These are phyloP conservation scores for Cheilosia vernalis DNA, from an alignment of 2,888 invertebrate species.

Conservation along the genomic window DNA sequence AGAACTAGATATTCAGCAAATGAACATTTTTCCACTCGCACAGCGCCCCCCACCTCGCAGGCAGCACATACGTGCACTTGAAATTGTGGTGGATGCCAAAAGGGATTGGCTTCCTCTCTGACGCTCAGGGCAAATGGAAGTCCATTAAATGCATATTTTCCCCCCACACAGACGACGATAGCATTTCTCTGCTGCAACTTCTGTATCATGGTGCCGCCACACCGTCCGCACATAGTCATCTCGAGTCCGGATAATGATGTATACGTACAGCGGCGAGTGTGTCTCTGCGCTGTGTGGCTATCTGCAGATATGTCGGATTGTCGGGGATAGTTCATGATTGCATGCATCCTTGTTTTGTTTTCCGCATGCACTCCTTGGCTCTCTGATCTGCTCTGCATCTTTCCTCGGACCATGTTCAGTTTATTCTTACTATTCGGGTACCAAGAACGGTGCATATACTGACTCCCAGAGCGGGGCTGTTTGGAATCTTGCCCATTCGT, in stretches of 20 bases:
- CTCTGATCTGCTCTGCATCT: slow-evolving; percentile 16
- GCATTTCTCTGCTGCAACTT: slow-evolving; percentile 40
- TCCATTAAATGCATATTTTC: slow-evolving; percentile 75
- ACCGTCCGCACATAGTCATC: slow-evolving; percentile 29
- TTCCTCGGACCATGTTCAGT: slow-evolving; percentile 45
- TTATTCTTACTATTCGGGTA: slow-evolving; percentile 27
- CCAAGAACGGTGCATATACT: slow-evolving; percentile 1
- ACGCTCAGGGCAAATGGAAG: slow-evolving; percentile 74
- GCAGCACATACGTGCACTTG: slow-evolving; percentile 31
- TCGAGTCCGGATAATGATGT: slow-evolving; percentile 69
- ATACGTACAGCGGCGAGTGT: slow-evolving; percentile 56
- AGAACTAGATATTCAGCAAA: slow-evolving; percentile 64
- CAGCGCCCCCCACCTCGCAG: not conserved
- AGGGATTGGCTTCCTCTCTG: slow-evolving; percentile 74
- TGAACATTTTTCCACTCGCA: slow-evolving; percentile 52
- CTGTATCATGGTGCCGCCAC: slow-evolving; percentile 55
- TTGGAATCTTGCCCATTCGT: slow-evolving; percentile 70
- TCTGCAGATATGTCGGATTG: slow-evolving; percentile 71
- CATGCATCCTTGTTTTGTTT: slow-evolving; percentile 72
- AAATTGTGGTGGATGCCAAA: slow-evolving; percentile 71
- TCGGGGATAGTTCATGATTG: slow-evolving; percentile 71
- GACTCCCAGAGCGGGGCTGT: slow-evolving; percentile 8
- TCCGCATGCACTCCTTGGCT: slow-evolving; percentile 36
- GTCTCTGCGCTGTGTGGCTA: slow-evolving; percentile 59
- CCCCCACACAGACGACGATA: slow-evolving; percentile 47